These are phyloP conservation scores for Pararge aegeria DNA, from an alignment of 1,140 invertebrate species.

Conservation along the genomic window DNA sequence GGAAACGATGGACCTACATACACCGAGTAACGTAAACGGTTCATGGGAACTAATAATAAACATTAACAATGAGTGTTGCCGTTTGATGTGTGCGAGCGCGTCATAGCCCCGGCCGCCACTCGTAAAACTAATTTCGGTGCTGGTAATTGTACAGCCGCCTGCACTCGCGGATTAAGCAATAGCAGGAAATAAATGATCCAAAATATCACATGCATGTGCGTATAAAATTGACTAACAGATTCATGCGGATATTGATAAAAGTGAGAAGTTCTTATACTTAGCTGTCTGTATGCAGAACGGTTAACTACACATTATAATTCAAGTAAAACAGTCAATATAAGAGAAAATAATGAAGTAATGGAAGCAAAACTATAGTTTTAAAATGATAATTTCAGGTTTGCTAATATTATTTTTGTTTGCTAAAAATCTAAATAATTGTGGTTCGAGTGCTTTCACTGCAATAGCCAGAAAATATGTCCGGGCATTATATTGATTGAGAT, in stretches of 20 bases:
- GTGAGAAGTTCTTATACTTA: too few relatives aligned
- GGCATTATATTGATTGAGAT: slow-evolving; percentile 25
- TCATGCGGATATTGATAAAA: slow-evolving; percentile 6
- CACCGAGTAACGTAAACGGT: slow-evolving; percentile 56
- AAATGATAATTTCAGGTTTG: too few relatives aligned
- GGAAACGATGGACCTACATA: slow-evolving; percentile 53
- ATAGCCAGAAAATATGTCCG: slow-evolving; percentile 24
- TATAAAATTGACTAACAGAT: slow-evolving; percentile 14
- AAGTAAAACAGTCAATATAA: too few relatives aligned
- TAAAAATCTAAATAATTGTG: too few relatives aligned
- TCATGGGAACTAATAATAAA: slow-evolving; percentile 72
- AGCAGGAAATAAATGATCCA: slow-evolving; percentile 37
- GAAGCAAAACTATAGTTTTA: too few relatives aligned
- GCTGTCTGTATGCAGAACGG: too few relatives aligned
- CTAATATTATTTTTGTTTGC: too few relatives aligned
- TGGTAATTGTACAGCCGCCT: slow-evolving; percentile 49
- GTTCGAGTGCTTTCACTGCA: slow-evolving; percentile 20
- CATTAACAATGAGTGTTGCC: slow-evolving; percentile 67
- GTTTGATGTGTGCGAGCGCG: slow-evolving; percentile 62
- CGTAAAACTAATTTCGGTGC: slow-evolving; percentile 70
- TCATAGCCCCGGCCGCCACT: slow-evolving; percentile 56
- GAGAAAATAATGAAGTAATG: too few relatives aligned
- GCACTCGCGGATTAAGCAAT: slow-evolving; percentile 44
- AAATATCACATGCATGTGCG: slow-evolving; percentile 31
- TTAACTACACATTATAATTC: too few relatives aligned